These are phyloP conservation scores for Gonatopus flavifemur DNA, from an alignment of 1,140 invertebrate genomes.

Conservation along the genomic window DNA sequence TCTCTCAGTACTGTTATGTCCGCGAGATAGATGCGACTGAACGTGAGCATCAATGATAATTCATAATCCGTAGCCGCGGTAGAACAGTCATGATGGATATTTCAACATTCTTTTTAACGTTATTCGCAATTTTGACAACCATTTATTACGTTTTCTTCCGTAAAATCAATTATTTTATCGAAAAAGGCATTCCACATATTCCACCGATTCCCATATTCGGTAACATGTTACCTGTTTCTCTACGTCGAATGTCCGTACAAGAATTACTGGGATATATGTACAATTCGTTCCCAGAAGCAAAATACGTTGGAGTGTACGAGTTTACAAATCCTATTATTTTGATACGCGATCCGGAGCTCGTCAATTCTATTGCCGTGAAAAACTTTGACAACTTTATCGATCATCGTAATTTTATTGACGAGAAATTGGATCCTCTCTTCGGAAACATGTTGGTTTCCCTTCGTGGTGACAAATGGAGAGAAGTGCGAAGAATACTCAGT, in stretches of 20 bases:
- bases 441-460: slow-evolving; percentile 8
- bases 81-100: not conserved
- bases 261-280: not conserved
- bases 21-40: too few relatives aligned
- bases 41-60: too few relatives aligned
- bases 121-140: not conserved
- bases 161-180: not conserved
- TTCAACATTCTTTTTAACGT: not conserved
- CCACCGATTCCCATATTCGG: slow-evolving; percentile 4
- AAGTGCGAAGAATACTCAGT: slow-evolving; percentile 16
- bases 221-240: not conserved
- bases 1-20: too few relatives aligned
- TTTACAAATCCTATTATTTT: not conserved
- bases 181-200: not conserved
- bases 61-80: not conserved
- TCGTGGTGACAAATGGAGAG: slow-evolving; percentile 8
- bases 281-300: not conserved
- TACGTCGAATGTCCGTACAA: not conserved
- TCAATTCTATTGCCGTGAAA: slow-evolving; percentile 8
- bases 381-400: slow-evolving; percentile 19
- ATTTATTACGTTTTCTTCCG: not conserved
- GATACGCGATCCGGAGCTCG: slow-evolving; percentile 16
- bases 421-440: not conserved
- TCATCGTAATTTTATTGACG: not conserved
- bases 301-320: slow-evolving; percentile 16